Evolutionary conservation across 1,140 invertebrate species (phyloP).

Genomic region (Carposina sasakii): DNA sequence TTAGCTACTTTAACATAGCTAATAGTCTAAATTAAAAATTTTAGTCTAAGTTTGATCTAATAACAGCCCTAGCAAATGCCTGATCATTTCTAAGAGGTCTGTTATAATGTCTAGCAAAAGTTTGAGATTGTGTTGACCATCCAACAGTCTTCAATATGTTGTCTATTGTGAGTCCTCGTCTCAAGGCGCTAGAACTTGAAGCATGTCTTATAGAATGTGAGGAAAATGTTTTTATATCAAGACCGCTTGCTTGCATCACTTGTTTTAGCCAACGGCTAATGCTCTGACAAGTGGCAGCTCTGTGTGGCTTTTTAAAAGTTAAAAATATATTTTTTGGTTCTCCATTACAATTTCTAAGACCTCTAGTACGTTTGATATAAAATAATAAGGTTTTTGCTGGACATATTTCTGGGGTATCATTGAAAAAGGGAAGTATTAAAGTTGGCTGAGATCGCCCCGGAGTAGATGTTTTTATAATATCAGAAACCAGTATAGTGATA

Average conservation of each 20-base stretch:
- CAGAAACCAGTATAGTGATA: neutral
- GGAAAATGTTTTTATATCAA: neutral
- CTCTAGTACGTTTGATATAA: neutral
- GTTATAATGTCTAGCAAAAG: neutral
- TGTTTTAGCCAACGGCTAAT: neutral
- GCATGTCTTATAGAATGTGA: neutral
- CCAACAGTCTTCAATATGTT: neutral
- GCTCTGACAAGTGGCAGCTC: neutral
- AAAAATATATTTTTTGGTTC: neutral
- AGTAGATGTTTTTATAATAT: neutral
- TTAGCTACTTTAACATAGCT: too few species aligned
- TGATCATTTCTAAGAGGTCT: neutral
- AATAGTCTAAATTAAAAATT: too few species aligned
- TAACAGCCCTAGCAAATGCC: too few species aligned
- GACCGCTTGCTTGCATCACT: neutral
- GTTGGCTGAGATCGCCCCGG: neutral
- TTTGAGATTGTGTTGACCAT: neutral
- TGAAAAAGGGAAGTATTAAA: neutral
- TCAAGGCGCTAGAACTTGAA: neutral
- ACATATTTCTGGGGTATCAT: neutral
- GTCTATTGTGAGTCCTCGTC: neutral
- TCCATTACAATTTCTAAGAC: too few species aligned
- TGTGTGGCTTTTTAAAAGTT: neutral
- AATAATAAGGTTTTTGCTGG: neutral
- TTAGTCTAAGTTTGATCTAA: too few species aligned